A percentile compares a stretch with the other conserved stretches of the same genome.
phyloP scores from a whole-genome alignment of 2,888 invertebrate species.

The Periphyllus acericola region DNA sequence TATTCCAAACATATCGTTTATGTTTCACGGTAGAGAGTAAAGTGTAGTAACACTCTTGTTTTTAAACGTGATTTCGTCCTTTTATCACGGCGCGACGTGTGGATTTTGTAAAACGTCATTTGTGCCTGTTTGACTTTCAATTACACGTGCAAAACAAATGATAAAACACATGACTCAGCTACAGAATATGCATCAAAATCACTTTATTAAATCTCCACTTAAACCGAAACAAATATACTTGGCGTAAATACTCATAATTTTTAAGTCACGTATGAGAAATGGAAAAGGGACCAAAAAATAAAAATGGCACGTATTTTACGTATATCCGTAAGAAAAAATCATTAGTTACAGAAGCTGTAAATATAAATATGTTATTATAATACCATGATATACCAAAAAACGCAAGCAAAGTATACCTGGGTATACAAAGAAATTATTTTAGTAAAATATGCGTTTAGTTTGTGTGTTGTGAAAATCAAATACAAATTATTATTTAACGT shows the following conservation, averaged over 20 bases:
- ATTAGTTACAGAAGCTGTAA: no score
- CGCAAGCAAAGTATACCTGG: background rate
- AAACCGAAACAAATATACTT: background rate
- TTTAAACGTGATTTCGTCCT: background rate
- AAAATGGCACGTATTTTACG: slow-evolving; percentile 17
- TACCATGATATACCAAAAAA: background rate
- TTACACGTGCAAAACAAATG: background rate
- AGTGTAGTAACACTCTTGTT: background rate
- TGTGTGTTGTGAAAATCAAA: background rate
- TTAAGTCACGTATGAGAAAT: background rate
- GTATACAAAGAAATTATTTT: background rate
- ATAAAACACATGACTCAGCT: background rate
- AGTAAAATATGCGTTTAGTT: background rate
- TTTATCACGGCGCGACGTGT: slow-evolving; percentile 10
- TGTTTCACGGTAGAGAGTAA: background rate
- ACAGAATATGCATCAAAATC: slow-evolving; percentile 1
- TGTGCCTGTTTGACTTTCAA: background rate
- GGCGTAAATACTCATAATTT: slow-evolving; percentile 5
- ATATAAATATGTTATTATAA: background rate
- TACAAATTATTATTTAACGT: background rate
- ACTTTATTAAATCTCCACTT: background rate
- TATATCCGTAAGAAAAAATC: background rate
- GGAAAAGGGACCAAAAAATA: background rate
- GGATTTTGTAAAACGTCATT: background rate
- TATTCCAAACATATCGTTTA: slow-evolving; percentile 38